Evolutionary conservation across 2,113 vertebrate genomes (phyloP), one percentile per base, ranked within the genome.

Genomic region (Cyanoramphus novaezelandiae): DNA sequence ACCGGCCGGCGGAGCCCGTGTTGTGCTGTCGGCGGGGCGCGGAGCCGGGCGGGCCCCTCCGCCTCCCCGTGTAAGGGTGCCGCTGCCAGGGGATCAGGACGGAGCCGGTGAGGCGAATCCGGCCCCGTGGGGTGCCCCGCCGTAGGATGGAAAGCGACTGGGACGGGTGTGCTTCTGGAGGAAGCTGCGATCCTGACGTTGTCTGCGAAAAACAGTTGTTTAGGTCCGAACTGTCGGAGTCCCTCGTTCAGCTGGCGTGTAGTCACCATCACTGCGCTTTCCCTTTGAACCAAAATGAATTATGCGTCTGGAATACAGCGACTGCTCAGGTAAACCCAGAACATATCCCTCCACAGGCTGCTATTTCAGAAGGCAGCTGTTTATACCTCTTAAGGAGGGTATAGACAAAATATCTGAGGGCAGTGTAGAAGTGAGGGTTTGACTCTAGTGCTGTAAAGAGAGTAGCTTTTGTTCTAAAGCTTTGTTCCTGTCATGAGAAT

Each of bases 231-330:
- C 59, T 86, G 63, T 60, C 97, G 0, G 92, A 96, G 9, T 97
- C 97, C 3, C 98, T 98, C 1, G 93, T 97, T 28, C 99, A 98
- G 94, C 97, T 99, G 7, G 98, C 98, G 3, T 99, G 98, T 63
- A 92, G 97, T 29, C 46, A 41, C 9, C 92, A 37, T 3, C 94
- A 93, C 64, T 98, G 97, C 55, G 98, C 98, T 13, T 97, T 99
- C 60, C 98, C 99, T 5, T 25, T 92, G 19, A 76, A 97, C 29
- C 83, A 86, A 52, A 98, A 96, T 13, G 90, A 98, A 2, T 96
- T 99, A 12, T 96, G 98, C 24, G 9, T 99, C 75, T 98, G 98
- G 98, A 97, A 71, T 41, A 77, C 82, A 20, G 90, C 53, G 12
- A 37, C 93, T 28, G 64, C 89, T 14, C 94, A 98, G 98, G 98